Percentiles rank a stretch among this genome's conserved stretches.
phyloP scores from a whole-genome alignment of 2,113 vertebrate genomes.

The Taxidea taxus region DNA sequence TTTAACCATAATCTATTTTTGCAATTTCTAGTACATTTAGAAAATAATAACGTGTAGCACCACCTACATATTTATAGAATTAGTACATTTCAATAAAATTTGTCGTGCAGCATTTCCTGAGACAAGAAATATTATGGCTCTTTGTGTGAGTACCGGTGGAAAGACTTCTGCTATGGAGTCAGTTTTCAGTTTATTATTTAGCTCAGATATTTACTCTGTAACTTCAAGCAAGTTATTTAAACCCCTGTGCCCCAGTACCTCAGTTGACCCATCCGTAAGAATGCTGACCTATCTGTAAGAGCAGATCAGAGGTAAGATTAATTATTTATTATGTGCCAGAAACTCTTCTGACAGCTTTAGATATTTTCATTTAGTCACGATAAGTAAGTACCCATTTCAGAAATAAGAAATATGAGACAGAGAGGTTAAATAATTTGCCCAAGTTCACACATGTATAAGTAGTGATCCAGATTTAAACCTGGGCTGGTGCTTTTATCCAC shows the following conservation, averaged over 20 bases:
- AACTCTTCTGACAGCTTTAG: not conserved
- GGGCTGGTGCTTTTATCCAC: not conserved
- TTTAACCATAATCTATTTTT: not conserved
- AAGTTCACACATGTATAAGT: not conserved
- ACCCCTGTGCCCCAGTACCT: not conserved
- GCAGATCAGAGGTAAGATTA: not conserved
- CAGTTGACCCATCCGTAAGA: not conserved
- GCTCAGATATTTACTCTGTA: not conserved
- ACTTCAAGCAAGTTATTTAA: not conserved
- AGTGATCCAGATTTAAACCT: not conserved
- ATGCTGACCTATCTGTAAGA: not conserved
- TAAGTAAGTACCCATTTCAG: not conserved
- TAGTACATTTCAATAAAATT: not conserved
- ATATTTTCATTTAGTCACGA: not conserved
- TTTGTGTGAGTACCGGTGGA: not conserved
- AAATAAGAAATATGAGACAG: not conserved
- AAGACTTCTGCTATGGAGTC: not conserved
- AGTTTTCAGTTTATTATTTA: not conserved
- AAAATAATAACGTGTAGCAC: not conserved
- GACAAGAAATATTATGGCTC: not conserved
- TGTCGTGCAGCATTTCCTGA: not conserved
- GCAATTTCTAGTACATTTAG: not conserved
- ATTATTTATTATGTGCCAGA: not conserved
- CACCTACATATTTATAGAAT: not conserved
- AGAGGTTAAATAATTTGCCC: not conserved